Conservation (phyloP, 2,888 invertebrate species). For the Adelphocoris suturalis region DNA sequence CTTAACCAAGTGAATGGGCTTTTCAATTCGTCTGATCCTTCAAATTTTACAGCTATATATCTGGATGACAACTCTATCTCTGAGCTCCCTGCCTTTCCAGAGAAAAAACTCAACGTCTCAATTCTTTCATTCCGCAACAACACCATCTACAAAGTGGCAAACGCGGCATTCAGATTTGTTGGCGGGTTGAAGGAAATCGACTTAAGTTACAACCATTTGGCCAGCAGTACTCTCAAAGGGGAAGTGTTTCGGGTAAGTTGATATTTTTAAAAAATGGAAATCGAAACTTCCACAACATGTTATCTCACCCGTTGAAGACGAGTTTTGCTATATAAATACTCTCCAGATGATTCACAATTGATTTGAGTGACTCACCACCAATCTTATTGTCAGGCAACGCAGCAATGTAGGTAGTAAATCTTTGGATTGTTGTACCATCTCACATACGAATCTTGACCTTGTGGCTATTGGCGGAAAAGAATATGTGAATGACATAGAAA, state of each 20-base stretch:
- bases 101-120: constrained; percentile 80
- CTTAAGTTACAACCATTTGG: constrained; percentile 85
- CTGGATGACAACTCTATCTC: constrained; percentile 80
- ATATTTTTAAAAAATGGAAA: too few relatives aligned
- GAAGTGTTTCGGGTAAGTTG: constrained; percentile 84
- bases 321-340: too few relatives aligned
- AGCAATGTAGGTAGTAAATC: too few relatives aligned
- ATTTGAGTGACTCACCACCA: too few relatives aligned
- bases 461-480: too few relatives aligned
- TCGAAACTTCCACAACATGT: too few relatives aligned
- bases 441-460: too few relatives aligned
- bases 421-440: too few relatives aligned
- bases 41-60: constrained; percentile 74
- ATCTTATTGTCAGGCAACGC: too few relatives aligned
- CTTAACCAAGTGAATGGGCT: not conserved
- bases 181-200: constrained; percentile 83
- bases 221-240: constrained; percentile 82
- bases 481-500: too few relatives aligned
- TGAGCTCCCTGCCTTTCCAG: constrained; percentile 81
- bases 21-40: constrained; percentile 35
- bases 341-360: too few relatives aligned
- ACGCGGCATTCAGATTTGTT: constrained; percentile 83
- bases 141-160: constrained; percentile 83
- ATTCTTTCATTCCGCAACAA: constrained; percentile 82
- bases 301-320: too few relatives aligned